These are phyloP conservation scores for Porites australiensis DNA, from an alignment of 64 coral and sea anemone genomes.

Conservation along the genomic window DNA sequence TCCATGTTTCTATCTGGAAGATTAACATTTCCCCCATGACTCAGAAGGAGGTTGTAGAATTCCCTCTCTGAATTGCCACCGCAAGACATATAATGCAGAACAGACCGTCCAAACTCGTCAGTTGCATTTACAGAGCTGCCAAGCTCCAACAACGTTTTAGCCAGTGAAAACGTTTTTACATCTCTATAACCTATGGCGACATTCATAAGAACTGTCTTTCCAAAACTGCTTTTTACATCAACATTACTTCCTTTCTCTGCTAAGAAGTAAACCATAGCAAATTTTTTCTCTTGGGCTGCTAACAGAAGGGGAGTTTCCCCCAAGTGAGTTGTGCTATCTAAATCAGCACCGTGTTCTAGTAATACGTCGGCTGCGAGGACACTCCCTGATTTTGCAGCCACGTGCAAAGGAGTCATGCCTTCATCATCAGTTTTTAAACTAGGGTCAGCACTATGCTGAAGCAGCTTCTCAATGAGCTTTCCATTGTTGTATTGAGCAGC, in stretches of 20 bases:
- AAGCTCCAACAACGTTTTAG: background rate
- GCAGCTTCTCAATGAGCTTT: background rate
- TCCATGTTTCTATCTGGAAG: background rate
- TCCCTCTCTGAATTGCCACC: background rate
- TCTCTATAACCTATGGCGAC: background rate
- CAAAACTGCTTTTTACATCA: background rate
- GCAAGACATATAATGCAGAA: conserved; percentile 29
- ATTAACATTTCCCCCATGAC: conserved; percentile 26
- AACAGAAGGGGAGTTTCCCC: background rate
- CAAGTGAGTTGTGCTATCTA: background rate
- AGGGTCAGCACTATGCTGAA: background rate
- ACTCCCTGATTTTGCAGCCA: background rate
- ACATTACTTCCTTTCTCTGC: background rate
- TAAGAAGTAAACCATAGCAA: background rate
- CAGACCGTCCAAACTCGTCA: conserved; percentile 6
- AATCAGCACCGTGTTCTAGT: background rate
- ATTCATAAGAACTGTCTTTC: background rate
- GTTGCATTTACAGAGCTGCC: background rate
- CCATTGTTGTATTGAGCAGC: background rate
- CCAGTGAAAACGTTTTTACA: too few species aligned
- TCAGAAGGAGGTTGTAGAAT: conserved; percentile 13
- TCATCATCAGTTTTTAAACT: background rate
- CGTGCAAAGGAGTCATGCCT: background rate
- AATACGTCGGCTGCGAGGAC: background rate
- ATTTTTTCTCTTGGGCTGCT: background rate